These are phyloP conservation scores for Drosophila tanythrix DNA, from an alignment of 2,888 invertebrate species.

Conservation along the genomic window DNA sequence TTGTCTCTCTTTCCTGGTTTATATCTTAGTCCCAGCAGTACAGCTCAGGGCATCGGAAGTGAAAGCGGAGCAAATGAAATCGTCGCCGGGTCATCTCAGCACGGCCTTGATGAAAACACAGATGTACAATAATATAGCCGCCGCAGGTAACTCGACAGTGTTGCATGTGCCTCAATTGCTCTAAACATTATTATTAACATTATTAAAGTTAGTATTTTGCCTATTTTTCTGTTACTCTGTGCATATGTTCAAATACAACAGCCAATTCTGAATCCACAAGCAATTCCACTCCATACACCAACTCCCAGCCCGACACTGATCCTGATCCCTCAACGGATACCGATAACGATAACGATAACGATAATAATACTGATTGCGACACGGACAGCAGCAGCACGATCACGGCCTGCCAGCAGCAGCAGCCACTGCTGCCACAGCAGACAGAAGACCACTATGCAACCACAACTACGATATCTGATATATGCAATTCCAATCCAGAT, in stretches of 20 bases:
- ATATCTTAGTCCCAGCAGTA: slow-evolving; percentile 10
- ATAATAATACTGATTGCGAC: slow-evolving; percentile 22
- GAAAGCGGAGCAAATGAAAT: slow-evolving; percentile 53
- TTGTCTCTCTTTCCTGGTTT: slow-evolving; percentile 42
- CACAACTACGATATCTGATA: background rate
- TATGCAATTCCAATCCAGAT: slow-evolving; percentile 3
- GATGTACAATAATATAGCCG: slow-evolving; percentile 55
- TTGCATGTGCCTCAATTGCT: slow-evolving; percentile 4
- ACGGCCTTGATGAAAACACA: slow-evolving; percentile 56
- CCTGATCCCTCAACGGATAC: slow-evolving; percentile 11
- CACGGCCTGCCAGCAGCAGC: slow-evolving; percentile 42
- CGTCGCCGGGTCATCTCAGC: slow-evolving; percentile 58
- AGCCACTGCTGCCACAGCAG: background rate
- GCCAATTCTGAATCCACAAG: slow-evolving; percentile 46
- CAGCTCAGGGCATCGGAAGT: background rate
- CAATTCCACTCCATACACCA: slow-evolving; percentile 15
- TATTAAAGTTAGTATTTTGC: slow-evolving; percentile 78
- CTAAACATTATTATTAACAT: slow-evolving; percentile 46
- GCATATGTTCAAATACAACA: slow-evolving; percentile 75
- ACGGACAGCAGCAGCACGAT: slow-evolving; percentile 46
- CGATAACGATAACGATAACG: slow-evolving; percentile 19
- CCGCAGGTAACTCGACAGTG: slow-evolving; percentile 66
- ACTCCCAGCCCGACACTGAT: slow-evolving; percentile 27
- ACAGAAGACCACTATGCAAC: slow-evolving; percentile 18
- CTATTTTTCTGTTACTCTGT: slow-evolving; percentile 81